Conservation (phyloP, 2,888 invertebrate species). For the Oconnorella tubifera region DNA sequence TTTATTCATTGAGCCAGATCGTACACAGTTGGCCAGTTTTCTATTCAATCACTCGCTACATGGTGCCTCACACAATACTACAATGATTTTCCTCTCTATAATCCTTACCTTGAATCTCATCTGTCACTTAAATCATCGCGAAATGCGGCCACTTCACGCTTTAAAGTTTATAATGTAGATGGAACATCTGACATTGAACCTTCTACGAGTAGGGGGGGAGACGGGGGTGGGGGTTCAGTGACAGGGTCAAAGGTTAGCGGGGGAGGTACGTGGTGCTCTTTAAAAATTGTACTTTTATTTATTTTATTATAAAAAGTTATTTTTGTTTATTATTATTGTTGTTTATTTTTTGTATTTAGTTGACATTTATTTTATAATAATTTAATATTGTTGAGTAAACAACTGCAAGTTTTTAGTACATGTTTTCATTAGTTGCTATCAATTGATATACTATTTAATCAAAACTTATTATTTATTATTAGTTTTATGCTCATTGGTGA, state of each 20-base stretch:
- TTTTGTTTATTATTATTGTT: too few relatives aligned
- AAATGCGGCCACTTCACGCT: slow-evolving; percentile 44
- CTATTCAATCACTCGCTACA: slow-evolving; percentile 64
- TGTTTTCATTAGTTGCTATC: too few relatives aligned
- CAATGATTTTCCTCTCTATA: slow-evolving; percentile 89
- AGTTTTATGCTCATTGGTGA: too few relatives aligned
- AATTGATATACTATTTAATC: too few relatives aligned
- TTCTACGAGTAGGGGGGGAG: neutral
- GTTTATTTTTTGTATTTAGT: too few relatives aligned
- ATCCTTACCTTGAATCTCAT: slow-evolving; percentile 68
- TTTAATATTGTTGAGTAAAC: too few relatives aligned
- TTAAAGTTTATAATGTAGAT: slow-evolving; percentile 95
- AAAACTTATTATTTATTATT: too few relatives aligned
- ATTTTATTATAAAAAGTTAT: too few relatives aligned
- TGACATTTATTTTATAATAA: too few relatives aligned
- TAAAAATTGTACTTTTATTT: too few relatives aligned
- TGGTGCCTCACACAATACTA: slow-evolving; percentile 93
- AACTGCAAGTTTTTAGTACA: too few relatives aligned
- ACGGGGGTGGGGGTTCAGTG: neutral
- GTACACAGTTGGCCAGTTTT: slow-evolving; percentile 63
- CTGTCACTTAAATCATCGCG: slow-evolving; percentile 44
- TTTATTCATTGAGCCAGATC: slow-evolving; percentile 61
- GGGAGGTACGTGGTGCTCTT: neutral
- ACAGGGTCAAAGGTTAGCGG: neutral
- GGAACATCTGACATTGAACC: slow-evolving; percentile 47